Evolutionary conservation across 2,113 vertebrate genomes (phyloP), one percentile per base, ranked within the genome.

Genomic region (Tretioscincus oriximinensis): DNA sequence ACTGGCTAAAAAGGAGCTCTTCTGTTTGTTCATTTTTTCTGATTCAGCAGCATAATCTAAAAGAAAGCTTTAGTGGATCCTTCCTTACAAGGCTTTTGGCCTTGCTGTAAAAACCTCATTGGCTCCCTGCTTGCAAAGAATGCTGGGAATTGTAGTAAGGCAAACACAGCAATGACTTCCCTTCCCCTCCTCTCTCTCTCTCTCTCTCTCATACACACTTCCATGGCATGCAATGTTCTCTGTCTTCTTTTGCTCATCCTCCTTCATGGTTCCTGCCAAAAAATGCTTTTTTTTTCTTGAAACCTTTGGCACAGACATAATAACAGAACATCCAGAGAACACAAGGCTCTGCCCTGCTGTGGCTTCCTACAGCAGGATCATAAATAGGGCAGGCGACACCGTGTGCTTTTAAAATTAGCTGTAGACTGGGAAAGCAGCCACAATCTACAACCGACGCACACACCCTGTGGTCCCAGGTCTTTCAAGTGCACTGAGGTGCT

Each of bases 261-360:
- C 35, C 26, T 64, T 9, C 45, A 20, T 16, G 65, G 61, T 66
- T n/a, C 78, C 61, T 74, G 79, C 71, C 71, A 81, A 74, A 29
- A 74, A 41, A 21, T 54, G 63, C 35, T 41, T 41, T 41, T 41
- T 41, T 67, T 74, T 81, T 29, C 41, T 61, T 67, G 61, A n/a
- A 66, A 74, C 79, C 78, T 74, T 45, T 74, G 71, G 79, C 71
- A 58, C 11, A 18, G 35, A 31, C 0, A 12, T 12, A 78, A 47
- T 11, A 69, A 41, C 51, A 58, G 66, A 70, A 81, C 54, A 47
- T 35, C 24, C 28, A 31, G 28, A 49, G 45, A 18, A 21, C 24
- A 7, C 21, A 29, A n/a, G 14, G 45, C 2, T 28, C 54, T 29
- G 10, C 31, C 14, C 9, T 35, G 7, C 47, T 12, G 60, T 3